Base-by-base conservation (phyloP, 53 echinoderm and acorn worm species). In the Patiria pectinifera region DNA sequence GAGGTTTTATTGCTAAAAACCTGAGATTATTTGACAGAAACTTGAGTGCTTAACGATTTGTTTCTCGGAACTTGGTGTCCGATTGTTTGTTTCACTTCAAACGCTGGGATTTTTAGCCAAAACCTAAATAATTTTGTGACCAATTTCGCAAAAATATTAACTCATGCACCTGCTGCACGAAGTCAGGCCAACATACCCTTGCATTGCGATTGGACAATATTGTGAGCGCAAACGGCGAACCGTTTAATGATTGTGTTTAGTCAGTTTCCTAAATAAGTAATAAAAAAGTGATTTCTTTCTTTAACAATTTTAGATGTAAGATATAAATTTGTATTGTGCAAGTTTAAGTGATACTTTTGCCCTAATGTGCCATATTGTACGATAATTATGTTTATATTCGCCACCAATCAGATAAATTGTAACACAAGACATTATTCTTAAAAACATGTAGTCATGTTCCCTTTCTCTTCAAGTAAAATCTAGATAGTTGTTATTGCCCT, bases 391-490 rank as follows among this genome's bases (percentile, higher is more conserved):
- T 23, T 74, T 22, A 18, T 66, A 66, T 66, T 66, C 10, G 15
- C 24, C 49, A 70, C 87, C 87, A 87, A 87, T 87, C 60, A 87
- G 46, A 87, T 18, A 44, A 8, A 23, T 59, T 78, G 12, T 87
- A 60, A 87, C 59, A 87, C 7, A 26, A 24, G 13, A 18, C 48
- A 26, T 8, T 10, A 21, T 26, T 25, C 4, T 7, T 78, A 16
- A 58, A 12, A 18, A 9, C 23, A 59, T 16, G 25, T 24, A 49
- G 87, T 87, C 87, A 53, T 87, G 87, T 78, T 59, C 60, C 87
- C 77, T n/a, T 19, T 59, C 18, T 48, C 13, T 2, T 2, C 24
- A 21, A n/a, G 4, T 35, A 11, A 21, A 82, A 82, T 59, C 15
- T 24, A 11, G 53, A 59, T 46, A 11, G 21, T 82, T 14, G 24